Conservation (phyloP, 1,140 invertebrate genomes). For the Drosophila parvula region DNA sequence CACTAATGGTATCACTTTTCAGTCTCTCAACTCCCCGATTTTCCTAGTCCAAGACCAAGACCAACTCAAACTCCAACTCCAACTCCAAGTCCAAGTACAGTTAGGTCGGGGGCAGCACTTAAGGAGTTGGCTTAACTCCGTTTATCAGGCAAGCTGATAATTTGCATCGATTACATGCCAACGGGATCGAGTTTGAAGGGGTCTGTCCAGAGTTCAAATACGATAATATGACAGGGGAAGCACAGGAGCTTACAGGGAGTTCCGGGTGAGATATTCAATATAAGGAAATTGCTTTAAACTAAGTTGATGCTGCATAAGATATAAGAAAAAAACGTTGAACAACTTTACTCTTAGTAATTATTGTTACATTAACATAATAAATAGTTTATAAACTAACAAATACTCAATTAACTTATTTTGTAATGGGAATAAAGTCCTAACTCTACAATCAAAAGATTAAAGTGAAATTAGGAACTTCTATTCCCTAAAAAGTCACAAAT, state of each 20-base stretch:
- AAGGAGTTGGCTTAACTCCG: slow-evolving; percentile 59
- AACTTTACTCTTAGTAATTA: no score
- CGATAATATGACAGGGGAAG: neutral
- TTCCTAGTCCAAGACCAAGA: slow-evolving; percentile 22
- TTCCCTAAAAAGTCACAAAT: no score
- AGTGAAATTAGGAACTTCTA: no score
- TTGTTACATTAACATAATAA: no score
- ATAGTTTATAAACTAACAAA: no score
- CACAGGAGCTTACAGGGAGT: neutral
- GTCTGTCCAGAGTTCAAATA: slow-evolving; percentile 1
- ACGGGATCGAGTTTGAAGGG: slow-evolving; percentile 28
- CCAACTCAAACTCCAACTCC: neutral
- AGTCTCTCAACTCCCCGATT: slow-evolving; percentile 22
- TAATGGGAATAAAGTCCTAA: no score
- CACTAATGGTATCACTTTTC: slow-evolving; percentile 76
- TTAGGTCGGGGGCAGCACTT: slow-evolving; percentile 45
- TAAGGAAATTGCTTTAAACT: neutral
- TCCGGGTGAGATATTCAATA: neutral
- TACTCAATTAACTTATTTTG: no score
- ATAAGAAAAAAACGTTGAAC: no score
- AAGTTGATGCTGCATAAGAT: no score
- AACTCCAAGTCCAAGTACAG: slow-evolving; percentile 35
- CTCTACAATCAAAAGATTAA: no score
- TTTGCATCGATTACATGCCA: slow-evolving; percentile 69
- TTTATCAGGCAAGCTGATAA: slow-evolving; percentile 69